Base-by-base conservation (phyloP, 2,797 vertebrate genomes). In the Sebastes taczanowskii region DNA sequence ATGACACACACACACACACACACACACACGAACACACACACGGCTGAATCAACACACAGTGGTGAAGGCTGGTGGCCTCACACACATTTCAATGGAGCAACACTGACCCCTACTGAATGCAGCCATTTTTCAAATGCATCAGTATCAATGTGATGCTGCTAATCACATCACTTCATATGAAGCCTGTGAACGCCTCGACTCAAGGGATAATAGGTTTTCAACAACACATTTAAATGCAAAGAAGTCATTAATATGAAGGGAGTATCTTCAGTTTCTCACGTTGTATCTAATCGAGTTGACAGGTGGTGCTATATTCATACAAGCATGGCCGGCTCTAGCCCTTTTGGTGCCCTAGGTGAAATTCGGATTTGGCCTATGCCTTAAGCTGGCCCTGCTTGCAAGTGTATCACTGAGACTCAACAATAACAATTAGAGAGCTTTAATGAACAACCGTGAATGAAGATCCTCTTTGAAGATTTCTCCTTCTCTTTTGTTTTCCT, bases 61-160 rank as follows among this genome's bases (percentile, higher is more conserved):
- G 25, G 11, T 23, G 16, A 55, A 25, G 63, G 62, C 60, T 27
- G 16, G 18, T 69, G 64, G 72, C 71, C 74, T 74, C 30, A 4
- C 38, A 65, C 1, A 65, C 1, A 25, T 68, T 92, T 84, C 42
- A 67, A 34, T 78, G 86, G 93, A 91, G 87, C 93, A 94, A 92
- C 83, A 94, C 89, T 94, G 94, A 88, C 94, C 90, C 90, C 94
- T 94, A 73, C 69, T 91, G 94, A 77, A 34, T 0, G 52, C 22
- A 73, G 78, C 32, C 11, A 0, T 34, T 29, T 42, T 56, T 35
- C 2, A 29, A 49, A 73, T 34, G 14, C 3, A 23, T 70, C 38
- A 20, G 58, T 27, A 13, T 70, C 7, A 35, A 18, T 14, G 3
- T 27, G 69, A 73, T 5, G 53, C 64, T 78, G 67, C 29, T 59